phyloP scores from a whole-genome alignment of 2,797 vertebrate species.

The Enteromius afrohamiltoni region DNA sequence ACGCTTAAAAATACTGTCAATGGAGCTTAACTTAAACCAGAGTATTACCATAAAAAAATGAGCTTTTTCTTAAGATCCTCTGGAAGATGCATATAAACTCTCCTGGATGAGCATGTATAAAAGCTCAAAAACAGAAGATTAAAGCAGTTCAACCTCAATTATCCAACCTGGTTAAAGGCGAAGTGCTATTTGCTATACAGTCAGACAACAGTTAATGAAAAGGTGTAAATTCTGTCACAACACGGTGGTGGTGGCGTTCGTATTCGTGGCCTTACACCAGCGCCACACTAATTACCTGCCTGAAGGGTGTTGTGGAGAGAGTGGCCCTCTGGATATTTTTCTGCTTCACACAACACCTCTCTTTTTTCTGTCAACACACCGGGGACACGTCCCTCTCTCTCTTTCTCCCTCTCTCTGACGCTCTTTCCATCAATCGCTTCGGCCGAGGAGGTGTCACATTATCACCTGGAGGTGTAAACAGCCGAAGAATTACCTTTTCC shows the following conservation, averaged over 20 bases:
- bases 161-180: conserved; percentile 15
- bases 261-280: conserved; percentile 53
- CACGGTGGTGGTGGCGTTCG: neutral
- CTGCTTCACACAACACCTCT: conserved; percentile 76
- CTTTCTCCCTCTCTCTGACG: conserved; percentile 59
- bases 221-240: conserved; percentile 49
- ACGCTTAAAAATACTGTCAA: neutral
- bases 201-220: conserved; percentile 37
- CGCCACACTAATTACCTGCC: conserved; percentile 78
- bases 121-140: conserved; percentile 24
- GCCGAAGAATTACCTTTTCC: conserved; percentile 78
- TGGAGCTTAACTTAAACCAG: neutral
- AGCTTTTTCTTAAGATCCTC: neutral
- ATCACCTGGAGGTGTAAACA: conserved; percentile 82
- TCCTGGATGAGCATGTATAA: neutral
- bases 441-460: conserved; percentile 84
- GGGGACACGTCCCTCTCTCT: conserved; percentile 62
- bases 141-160: conserved; percentile 51
- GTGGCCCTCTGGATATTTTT: conserved; percentile 77
- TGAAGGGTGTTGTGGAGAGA: conserved; percentile 72
- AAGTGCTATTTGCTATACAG: neutral
- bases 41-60: neutral
- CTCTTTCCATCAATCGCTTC: conserved; percentile 56
- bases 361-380: conserved; percentile 72
- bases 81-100: neutral